phyloP scores from a whole-genome alignment of 2,113 vertebrate species.

The Microtus pennsylvanicus region DNA sequence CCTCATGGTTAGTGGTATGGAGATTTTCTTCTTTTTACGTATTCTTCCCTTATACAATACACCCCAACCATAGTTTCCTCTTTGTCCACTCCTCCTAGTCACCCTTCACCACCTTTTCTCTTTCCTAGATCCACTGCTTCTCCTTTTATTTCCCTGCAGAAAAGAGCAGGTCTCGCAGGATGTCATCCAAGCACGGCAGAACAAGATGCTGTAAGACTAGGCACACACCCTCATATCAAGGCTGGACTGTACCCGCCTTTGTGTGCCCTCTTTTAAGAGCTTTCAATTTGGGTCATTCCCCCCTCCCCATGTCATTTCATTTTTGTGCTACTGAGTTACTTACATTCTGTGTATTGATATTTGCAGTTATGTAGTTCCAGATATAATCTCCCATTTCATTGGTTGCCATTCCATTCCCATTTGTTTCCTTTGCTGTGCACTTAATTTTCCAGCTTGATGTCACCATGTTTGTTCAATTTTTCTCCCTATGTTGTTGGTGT shows the following conservation, averaged over 20 bases:
- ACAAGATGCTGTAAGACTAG: background rate
- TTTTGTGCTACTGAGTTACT: background rate
- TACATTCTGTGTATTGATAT: background rate
- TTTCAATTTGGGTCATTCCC: background rate
- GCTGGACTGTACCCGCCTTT: background rate
- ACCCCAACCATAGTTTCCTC: background rate
- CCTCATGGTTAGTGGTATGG: background rate
- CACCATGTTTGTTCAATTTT: background rate
- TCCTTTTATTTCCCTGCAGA: background rate
- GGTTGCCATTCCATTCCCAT: background rate
- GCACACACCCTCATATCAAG: background rate
- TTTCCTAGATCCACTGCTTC: background rate
- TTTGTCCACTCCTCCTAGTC: too few relatives aligned
- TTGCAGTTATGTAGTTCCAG: too few relatives aligned
- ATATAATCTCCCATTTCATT: background rate
- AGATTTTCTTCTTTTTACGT: background rate
- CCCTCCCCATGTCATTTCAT: too few relatives aligned
- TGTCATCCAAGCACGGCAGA: accelerated
- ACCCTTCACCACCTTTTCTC: background rate
- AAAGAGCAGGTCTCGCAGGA: background rate
- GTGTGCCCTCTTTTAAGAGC: background rate
- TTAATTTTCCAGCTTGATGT: background rate
- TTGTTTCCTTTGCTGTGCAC: too few relatives aligned
- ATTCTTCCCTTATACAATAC: background rate
- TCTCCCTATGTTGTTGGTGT: background rate